These are phyloP conservation scores for Drosophila nigrodunni DNA, from an alignment of 1,140 invertebrate genomes.

Conservation along the genomic window DNA sequence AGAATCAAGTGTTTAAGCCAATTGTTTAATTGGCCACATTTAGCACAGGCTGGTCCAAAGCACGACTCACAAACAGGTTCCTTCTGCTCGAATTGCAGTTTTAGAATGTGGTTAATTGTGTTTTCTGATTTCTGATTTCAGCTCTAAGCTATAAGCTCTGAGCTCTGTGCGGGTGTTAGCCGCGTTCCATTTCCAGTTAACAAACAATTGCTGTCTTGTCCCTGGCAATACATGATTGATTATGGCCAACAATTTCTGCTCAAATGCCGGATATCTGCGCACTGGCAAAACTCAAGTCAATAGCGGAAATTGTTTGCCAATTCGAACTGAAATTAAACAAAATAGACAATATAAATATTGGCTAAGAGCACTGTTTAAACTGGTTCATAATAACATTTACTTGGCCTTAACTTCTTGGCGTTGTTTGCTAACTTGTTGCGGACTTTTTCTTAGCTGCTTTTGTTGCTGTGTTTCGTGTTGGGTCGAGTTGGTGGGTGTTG, in stretches of 20 bases:
- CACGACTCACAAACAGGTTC: slow-evolving; percentile 53
- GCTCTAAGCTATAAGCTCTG: too few relatives aligned
- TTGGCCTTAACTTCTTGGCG: slow-evolving; percentile 4
- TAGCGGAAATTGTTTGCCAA: slow-evolving; percentile 22
- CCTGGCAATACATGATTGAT: slow-evolving; percentile 48
- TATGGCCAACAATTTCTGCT: slow-evolving; percentile 16
- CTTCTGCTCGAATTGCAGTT: slow-evolving; percentile 22
- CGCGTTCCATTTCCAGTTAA: slow-evolving; percentile 36
- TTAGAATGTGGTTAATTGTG: slow-evolving; percentile 40
- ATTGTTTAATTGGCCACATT: slow-evolving; percentile 30
- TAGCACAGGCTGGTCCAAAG: not conserved
- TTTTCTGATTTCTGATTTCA: slow-evolving; percentile 11
- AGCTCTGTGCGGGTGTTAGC: slow-evolving; percentile 41
- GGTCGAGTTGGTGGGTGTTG: not conserved
- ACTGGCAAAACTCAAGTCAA: not conserved
- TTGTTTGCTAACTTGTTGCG: not conserved
- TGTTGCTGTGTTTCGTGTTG: not conserved
- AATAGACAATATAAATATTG: slow-evolving; percentile 4
- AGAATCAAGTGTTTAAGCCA: slow-evolving; percentile 48
- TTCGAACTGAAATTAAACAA: slow-evolving; percentile 1
- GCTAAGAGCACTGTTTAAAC: slow-evolving; percentile 24
- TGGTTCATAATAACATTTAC: slow-evolving; percentile 29
- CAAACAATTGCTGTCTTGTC: slow-evolving; percentile 22
- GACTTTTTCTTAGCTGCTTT: not conserved
- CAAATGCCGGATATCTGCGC: slow-evolving; percentile 41